These are phyloP conservation scores for Lepus europaeus DNA, from an alignment of 2,113 vertebrate species.

Conservation along the genomic window DNA sequence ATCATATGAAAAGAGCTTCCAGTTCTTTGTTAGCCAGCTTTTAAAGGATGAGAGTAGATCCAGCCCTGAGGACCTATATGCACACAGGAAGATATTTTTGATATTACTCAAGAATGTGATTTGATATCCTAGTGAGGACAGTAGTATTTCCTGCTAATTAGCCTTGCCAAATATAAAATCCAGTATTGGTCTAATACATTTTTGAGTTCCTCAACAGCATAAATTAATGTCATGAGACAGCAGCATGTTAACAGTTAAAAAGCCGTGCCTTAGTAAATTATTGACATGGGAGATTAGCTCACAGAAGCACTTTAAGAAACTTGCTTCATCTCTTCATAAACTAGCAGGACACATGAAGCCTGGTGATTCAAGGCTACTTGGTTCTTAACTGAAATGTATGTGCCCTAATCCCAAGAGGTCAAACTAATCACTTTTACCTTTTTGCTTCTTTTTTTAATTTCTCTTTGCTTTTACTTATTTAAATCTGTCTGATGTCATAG, in stretches of 20 bases:
- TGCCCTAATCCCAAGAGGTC: neutral
- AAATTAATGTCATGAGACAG: slow-evolving; percentile 45
- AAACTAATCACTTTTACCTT: slow-evolving; percentile 22
- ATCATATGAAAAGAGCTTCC: neutral
- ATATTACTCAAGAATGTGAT: slow-evolving; percentile 22
- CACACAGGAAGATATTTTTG: neutral
- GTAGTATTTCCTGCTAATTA: slow-evolving; percentile 53
- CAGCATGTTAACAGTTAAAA: slow-evolving; percentile 34
- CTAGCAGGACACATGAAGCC: slow-evolving; percentile 31
- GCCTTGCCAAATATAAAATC: slow-evolving; percentile 17
- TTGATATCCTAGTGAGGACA: neutral
- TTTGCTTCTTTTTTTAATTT: neutral
- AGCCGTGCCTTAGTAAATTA: slow-evolving; percentile 52
- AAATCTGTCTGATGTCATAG: neutral
- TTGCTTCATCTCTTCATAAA: slow-evolving; percentile 12
- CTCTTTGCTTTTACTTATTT: neutral
- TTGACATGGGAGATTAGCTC: slow-evolving; percentile 62
- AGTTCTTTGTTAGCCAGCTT: neutral
- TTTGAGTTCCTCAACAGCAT: slow-evolving; percentile 44
- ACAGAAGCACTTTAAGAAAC: slow-evolving; percentile 50
- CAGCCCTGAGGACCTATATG: slow-evolving; percentile 10
- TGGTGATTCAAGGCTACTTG: slow-evolving; percentile 5
- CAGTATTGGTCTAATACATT: slow-evolving; percentile 17
- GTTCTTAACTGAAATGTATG: slow-evolving; percentile 60
- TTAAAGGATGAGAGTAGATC: neutral